Conservation (phyloP, 2,113 vertebrate genomes). For the Delphinus delphis region DNA sequence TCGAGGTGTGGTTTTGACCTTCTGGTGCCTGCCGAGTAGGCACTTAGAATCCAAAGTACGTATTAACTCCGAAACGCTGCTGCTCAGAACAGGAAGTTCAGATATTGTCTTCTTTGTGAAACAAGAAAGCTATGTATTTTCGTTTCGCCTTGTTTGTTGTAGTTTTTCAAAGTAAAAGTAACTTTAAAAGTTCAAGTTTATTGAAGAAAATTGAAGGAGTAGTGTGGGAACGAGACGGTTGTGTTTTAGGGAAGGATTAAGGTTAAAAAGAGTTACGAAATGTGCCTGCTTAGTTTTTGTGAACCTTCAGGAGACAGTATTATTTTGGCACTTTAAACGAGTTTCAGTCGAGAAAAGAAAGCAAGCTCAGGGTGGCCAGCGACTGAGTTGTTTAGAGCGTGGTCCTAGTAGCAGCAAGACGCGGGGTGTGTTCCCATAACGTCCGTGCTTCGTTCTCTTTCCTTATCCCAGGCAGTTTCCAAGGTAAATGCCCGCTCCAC, state of each 20-base stretch:
- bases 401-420: neutral
- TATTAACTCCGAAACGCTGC: fast-evolving
- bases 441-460: neutral
- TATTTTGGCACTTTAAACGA: neutral
- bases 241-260: neutral
- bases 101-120: fast-evolving
- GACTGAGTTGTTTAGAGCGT: neutral
- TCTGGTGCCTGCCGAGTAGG: fast-evolving
- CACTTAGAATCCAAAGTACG: fast-evolving
- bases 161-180: neutral
- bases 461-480: neutral
- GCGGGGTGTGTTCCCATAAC: fast-evolving
- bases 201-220: neutral
- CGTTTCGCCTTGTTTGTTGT: too few relatives aligned
- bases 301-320: neutral
- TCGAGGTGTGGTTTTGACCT: fast-evolving
- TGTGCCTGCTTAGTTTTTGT: neutral
- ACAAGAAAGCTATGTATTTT: fast-evolving
- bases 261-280: neutral
- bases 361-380: neutral
- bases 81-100: fast-evolving
- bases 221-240: neutral
- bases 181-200: neutral
- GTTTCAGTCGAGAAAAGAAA: neutral
- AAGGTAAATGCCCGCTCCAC: neutral